Conservation (phyloP, 1,140 invertebrate species). For the Anthonomus grandis region DNA sequence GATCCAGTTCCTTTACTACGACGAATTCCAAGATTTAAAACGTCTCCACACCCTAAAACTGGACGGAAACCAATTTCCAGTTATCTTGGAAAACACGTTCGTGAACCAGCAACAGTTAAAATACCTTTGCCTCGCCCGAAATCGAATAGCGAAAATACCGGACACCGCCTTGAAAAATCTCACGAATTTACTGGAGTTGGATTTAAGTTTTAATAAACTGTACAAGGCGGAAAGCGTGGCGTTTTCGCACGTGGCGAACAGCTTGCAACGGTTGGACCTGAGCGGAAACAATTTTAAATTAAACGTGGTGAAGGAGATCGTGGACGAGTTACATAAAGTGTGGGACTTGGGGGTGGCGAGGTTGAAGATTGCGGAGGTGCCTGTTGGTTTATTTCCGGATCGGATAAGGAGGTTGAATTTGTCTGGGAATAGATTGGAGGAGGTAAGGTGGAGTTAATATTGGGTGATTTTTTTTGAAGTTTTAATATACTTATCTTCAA, state of each 20-base stretch:
- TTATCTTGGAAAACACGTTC: conserved; percentile 71
- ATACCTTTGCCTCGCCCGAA: conserved; percentile 61
- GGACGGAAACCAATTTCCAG: conserved; percentile 74
- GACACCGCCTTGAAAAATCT: conserved; percentile 67
- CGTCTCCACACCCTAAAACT: conserved; percentile 64
- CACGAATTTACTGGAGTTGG: conserved; percentile 61
- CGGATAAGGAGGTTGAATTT: conserved; percentile 56
- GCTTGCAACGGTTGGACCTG: conserved; percentile 60
- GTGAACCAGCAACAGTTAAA: conserved; percentile 59
- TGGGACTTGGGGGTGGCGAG: conserved; percentile 58
- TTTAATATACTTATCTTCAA: too few relatives aligned
- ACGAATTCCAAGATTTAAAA: conserved; percentile 68
- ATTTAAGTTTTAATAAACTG: conserved; percentile 72
- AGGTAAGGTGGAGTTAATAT: too few relatives aligned
- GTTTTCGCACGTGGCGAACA: conserved; percentile 59
- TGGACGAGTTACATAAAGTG: conserved; percentile 57
- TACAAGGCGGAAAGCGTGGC: conserved; percentile 59
- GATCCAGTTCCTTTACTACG: conserved; percentile 71
- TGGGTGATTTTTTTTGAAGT: too few relatives aligned
- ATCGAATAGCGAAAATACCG: conserved; percentile 69
- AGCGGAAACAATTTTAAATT: conserved; percentile 60
- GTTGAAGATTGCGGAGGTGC: conserved; percentile 56
- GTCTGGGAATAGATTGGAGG: conserved; percentile 54
- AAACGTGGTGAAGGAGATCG: conserved; percentile 49
- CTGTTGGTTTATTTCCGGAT: conserved; percentile 53